Percentiles rank a stretch among this genome's conserved stretches.
These are phyloP conservation scores for Hypocryptadius cinnamomeus DNA, from an alignment of 2,113 vertebrate species.

Conservation along the genomic window DNA sequence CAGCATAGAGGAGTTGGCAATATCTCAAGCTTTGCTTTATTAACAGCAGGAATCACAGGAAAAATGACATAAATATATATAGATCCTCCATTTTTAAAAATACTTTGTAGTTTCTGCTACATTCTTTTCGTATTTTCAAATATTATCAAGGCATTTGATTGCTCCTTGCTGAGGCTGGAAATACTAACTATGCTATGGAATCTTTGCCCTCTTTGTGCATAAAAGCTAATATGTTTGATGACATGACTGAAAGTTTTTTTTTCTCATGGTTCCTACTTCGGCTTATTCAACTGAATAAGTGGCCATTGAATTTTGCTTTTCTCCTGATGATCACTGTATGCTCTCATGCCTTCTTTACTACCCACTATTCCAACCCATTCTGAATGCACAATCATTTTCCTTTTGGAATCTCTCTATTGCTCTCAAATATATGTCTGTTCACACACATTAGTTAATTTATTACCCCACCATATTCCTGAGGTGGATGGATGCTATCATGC, in stretches of 20 bases:
- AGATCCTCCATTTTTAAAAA: background rate
- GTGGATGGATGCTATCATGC: background rate
- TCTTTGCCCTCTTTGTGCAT: background rate
- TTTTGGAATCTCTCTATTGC: background rate
- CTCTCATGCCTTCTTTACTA: background rate
- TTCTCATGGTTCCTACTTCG: background rate
- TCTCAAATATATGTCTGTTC: background rate
- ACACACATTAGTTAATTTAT: background rate
- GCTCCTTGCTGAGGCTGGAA: background rate
- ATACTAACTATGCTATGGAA: background rate
- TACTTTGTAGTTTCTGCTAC: background rate
- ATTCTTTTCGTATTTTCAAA: background rate
- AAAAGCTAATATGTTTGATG: background rate
- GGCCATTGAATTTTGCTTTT: background rate
- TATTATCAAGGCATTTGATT: background rate
- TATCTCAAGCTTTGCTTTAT: constrained; percentile 22
- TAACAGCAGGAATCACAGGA: background rate
- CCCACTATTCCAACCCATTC: background rate
- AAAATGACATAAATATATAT: background rate
- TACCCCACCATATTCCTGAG: background rate
- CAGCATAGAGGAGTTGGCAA: constrained; percentile 22
- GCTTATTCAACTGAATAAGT: background rate
- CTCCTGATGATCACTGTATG: background rate
- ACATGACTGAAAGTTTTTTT: background rate
- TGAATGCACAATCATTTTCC: background rate